A percentile compares a stretch with the other conserved stretches of the same genome.
Conservation (phyloP, 2,113 vertebrate genomes). For the Bucco capensis region DNA sequence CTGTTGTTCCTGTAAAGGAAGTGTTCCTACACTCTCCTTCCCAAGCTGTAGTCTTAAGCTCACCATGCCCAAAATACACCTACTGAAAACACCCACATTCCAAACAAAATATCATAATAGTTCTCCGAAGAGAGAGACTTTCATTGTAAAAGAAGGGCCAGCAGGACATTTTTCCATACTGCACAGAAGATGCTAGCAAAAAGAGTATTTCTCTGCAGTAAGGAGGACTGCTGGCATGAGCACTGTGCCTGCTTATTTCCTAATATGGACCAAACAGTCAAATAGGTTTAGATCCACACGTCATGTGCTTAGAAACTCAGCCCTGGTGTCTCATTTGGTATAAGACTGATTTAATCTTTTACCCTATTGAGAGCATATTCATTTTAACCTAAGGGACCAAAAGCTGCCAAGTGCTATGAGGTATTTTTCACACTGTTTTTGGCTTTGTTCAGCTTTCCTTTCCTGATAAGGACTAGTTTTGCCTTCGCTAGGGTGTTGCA, state of each 20-base stretch:
- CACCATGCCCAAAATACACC: background rate
- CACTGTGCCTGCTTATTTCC: background rate
- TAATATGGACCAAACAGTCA: background rate
- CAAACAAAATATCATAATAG: accelerated
- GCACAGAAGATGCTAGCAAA: background rate
- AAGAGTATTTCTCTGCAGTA: background rate
- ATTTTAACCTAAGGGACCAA: background rate
- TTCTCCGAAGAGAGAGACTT: background rate
- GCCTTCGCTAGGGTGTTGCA: background rate
- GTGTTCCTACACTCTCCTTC: background rate
- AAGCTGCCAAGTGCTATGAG: background rate
- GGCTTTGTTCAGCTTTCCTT: background rate
- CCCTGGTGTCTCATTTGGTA: background rate
- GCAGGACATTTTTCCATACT: background rate
- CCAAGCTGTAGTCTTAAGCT: background rate
- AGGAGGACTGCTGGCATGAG: background rate
- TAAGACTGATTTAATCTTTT: background rate
- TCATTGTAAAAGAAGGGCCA: background rate
- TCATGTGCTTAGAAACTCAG: background rate
- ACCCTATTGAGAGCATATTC: background rate
- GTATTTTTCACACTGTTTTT: background rate
- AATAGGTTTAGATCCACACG: background rate
- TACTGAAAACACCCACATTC: background rate
- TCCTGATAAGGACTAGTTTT: background rate
- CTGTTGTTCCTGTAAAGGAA: background rate